Evolutionary conservation across 2,797 vertebrate genomes (phyloP).

Genomic region (Echeneis naucrates): DNA sequence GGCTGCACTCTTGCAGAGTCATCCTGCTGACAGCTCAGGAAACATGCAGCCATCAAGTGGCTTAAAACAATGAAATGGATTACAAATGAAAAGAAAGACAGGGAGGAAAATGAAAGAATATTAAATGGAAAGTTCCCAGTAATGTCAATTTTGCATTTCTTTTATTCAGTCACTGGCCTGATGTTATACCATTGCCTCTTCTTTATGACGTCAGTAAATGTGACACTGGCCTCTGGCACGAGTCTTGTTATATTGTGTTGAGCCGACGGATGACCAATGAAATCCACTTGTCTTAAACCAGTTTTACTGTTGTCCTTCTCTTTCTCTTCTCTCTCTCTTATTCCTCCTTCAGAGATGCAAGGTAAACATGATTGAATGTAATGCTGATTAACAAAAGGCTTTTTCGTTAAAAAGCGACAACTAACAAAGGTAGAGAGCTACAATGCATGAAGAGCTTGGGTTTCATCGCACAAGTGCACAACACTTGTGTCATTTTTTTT

Average conservation of each 20-base stretch:
- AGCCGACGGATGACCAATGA: conserved; percentile 11
- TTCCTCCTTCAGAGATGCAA: conserved; percentile 40
- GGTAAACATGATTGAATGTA: conserved; percentile 39
- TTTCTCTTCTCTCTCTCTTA: conserved; percentile 10
- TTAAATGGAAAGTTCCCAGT: neutral
- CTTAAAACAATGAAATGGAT: neutral
- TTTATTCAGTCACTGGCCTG: neutral
- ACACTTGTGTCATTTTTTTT: neutral
- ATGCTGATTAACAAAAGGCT: conserved; percentile 58
- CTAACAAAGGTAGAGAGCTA: conserved; percentile 33
- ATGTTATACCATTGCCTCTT: neutral
- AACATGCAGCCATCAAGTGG: neutral
- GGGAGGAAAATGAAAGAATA: neutral
- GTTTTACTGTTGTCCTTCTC: conserved; percentile 33
- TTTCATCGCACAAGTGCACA: neutral
- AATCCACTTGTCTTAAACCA: conserved; percentile 30
- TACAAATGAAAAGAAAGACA: neutral
- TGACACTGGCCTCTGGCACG: conserved; percentile 13
- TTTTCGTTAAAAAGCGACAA: conserved; percentile 44
- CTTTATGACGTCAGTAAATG: neutral
- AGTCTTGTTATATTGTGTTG: conserved; percentile 24
- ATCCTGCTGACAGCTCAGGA: neutral
- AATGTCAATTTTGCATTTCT: neutral
- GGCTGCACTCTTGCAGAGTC: neutral
- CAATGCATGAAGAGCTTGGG: conserved; percentile 15